Evolutionary conservation across 1,140 invertebrate species (phyloP).

Genomic region (Neocloeon triangulifer): DNA sequence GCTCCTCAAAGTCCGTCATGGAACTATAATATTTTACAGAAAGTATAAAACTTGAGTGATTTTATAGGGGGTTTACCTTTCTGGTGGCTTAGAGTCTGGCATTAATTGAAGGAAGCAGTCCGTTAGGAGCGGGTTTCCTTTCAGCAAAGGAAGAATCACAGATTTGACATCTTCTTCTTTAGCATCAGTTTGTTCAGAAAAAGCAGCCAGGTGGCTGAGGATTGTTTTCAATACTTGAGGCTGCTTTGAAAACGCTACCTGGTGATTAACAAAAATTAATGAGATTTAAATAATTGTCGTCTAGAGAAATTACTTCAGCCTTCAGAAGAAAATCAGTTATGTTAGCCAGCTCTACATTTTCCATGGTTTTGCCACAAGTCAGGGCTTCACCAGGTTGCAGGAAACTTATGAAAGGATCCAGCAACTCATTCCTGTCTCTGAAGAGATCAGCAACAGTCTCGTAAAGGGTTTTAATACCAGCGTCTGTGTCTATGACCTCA

Average conservation of each 20-base stretch:
- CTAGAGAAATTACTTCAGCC: slow-evolving; percentile 24
- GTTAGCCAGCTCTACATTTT: slow-evolving; percentile 44
- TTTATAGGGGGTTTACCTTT: too few species aligned
- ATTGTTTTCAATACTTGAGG: slow-evolving; percentile 50
- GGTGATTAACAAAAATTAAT: slow-evolving; percentile 12
- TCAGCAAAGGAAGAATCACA: slow-evolving; percentile 44
- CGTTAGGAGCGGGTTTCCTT: slow-evolving; percentile 48
- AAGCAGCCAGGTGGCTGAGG: slow-evolving; percentile 36
- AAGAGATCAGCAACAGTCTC: too few species aligned
- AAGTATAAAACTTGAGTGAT: too few species aligned
- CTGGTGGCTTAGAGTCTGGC: slow-evolving; percentile 42
- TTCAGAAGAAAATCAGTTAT: slow-evolving; percentile 49
- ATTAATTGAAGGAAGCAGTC: slow-evolving; percentile 58
- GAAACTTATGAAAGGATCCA: slow-evolving; percentile 59
- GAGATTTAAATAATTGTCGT: too few species aligned
- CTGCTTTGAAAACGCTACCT: slow-evolving; percentile 39
- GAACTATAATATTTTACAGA: slow-evolving; percentile 19
- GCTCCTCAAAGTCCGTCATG: slow-evolving; percentile 26
- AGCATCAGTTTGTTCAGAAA: slow-evolving; percentile 31
- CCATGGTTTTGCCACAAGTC: slow-evolving; percentile 46
- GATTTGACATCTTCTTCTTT: slow-evolving; percentile 35
- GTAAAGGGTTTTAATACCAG: too few species aligned
- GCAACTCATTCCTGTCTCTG: too few species aligned
- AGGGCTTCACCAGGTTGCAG: slow-evolving; percentile 54
- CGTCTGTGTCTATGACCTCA: too few species aligned